Percentiles rank a stretch among this genome's conserved stretches.
These are phyloP conservation scores for Tenthredo distinguenda DNA, from an alignment of 2,888 invertebrate genomes.

Conservation along the genomic window DNA sequence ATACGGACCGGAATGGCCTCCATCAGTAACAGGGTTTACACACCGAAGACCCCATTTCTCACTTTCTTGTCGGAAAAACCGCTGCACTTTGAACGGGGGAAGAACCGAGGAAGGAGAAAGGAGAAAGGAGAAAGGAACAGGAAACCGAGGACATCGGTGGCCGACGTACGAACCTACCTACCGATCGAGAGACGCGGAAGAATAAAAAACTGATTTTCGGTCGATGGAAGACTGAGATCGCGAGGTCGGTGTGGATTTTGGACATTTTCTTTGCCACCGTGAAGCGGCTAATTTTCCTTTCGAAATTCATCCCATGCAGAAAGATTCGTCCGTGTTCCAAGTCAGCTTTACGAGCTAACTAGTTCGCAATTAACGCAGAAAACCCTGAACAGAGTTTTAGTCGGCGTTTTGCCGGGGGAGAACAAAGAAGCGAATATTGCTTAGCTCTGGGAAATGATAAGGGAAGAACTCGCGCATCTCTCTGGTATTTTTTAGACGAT, in stretches of 20 bases:
- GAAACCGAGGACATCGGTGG: background rate
- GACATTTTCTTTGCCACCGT: background rate
- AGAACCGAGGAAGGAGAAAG: background rate
- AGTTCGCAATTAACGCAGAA: constrained; percentile 23
- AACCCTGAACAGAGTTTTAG: constrained; percentile 13
- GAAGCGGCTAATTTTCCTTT: background rate
- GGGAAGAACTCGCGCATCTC: background rate
- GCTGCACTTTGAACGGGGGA: background rate
- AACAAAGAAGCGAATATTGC: constrained; percentile 26
- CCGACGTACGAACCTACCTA: background rate
- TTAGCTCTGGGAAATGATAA: constrained; percentile 1
- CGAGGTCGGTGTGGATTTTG: background rate
- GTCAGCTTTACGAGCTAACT: constrained; percentile 26
- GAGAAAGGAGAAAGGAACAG: background rate
- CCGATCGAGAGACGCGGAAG: background rate
- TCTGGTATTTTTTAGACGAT: background rate
- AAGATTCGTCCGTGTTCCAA: background rate
- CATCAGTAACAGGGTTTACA: constrained; percentile 78
- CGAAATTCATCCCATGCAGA: constrained; percentile 21
- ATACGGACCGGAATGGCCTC: constrained; percentile 76
- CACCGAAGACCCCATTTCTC: constrained; percentile 77
- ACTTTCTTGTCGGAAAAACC: constrained; percentile 70
- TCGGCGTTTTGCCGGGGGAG: background rate
- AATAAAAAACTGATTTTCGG: background rate
- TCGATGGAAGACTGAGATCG: background rate